Evolutionary conservation across 2,888 invertebrate species (phyloP).

Genomic region (Oscheius onirici): DNA sequence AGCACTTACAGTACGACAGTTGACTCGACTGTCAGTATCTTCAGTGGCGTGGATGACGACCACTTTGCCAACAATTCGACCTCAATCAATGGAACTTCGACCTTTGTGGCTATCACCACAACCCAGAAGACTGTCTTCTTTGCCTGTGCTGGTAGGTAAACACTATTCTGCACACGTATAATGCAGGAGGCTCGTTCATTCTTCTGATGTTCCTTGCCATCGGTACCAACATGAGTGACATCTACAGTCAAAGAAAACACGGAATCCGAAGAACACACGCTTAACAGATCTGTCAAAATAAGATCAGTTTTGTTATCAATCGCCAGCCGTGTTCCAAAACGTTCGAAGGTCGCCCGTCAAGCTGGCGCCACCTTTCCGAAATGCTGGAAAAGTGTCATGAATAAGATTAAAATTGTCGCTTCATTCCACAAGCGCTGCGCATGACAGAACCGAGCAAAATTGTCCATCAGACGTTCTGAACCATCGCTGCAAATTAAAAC

Average conservation of each 20-base stretch:
- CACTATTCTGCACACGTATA: too few relatives aligned
- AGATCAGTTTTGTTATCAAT: neutral
- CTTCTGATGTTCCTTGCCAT: neutral
- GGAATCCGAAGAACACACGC: slow-evolving; percentile 1
- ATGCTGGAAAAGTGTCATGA: neutral
- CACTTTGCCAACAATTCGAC: neutral
- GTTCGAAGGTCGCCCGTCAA: slow-evolving; percentile 16
- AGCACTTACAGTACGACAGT: too few relatives aligned
- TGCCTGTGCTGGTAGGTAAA: neutral
- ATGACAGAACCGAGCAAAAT: neutral
- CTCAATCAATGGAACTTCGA: neutral
- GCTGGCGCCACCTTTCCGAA: slow-evolving; percentile 5
- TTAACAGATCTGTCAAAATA: neutral
- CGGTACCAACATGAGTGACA: neutral
- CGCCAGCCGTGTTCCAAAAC: slow-evolving; percentile 6
- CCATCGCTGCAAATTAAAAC: too few relatives aligned
- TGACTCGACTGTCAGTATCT: neutral
- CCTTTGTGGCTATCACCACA: neutral
- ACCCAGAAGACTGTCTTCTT: slow-evolving; percentile 3
- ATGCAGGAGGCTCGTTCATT: neutral
- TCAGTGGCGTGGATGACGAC: neutral
- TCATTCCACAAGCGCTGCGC: neutral
- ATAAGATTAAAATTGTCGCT: neutral
- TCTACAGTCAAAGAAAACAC: neutral
- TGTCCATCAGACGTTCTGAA: too few relatives aligned